Evolutionary conservation across 1,140 invertebrate genomes (phyloP).

Genomic region (Drosophila takahashii): DNA sequence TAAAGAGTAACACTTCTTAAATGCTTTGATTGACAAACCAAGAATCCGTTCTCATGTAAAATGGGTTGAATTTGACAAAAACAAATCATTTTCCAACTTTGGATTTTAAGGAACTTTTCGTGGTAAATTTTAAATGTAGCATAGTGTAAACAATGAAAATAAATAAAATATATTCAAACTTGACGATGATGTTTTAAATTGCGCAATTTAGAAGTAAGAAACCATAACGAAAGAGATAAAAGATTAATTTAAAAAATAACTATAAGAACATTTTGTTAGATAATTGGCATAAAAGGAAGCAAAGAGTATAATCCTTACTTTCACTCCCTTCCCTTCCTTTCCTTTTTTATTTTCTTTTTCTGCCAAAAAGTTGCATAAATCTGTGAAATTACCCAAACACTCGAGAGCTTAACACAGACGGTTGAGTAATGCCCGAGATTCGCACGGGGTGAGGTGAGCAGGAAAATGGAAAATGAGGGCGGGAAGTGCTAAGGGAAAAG

Average conservation of each 20-base stretch:
- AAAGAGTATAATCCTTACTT: not conserved
- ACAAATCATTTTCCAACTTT: no score
- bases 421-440: conserved; percentile 32
- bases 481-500: conserved; percentile 19
- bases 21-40: no score
- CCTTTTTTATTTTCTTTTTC: conserved; percentile 1
- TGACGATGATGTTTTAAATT: not conserved
- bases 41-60: no score
- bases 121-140: no score
- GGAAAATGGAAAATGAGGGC: conserved; percentile 17
- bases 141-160: no score
- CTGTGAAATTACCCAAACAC: conserved; percentile 56
- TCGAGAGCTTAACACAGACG: conserved; percentile 45
- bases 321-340: conserved; percentile 8
- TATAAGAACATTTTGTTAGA: not conserved
- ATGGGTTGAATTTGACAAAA: no score
- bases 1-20: no score
- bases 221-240: not conserved
- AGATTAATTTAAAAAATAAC: not conserved
- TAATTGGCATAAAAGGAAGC: conserved; percentile 22
- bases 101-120: no score
- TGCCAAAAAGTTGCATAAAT: conserved; percentile 63
- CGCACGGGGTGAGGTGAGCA: not conserved
- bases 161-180: not conserved
- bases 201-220: no score